Evolutionary conservation across 2,797 vertebrate species (phyloP).

Genomic region (Pampus argenteus): DNA sequence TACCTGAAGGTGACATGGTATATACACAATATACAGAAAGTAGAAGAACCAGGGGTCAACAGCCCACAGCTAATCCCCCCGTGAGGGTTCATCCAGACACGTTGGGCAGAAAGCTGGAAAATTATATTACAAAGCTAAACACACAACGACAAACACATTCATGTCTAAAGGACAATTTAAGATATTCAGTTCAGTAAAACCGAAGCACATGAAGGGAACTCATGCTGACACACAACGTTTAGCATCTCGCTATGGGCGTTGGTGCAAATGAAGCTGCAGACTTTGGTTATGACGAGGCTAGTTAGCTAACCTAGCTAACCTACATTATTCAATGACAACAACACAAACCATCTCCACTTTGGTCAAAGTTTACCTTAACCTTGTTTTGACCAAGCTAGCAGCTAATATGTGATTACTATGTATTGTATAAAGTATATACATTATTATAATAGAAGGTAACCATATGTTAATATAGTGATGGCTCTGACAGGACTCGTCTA

Average conservation of each 20-base stretch:
- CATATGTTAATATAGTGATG: too few species aligned
- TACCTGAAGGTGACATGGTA: conserved; percentile 32
- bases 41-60: background rate
- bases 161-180: conserved; percentile 5
- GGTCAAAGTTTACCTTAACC: background rate
- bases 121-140: background rate
- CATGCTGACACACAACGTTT: background rate
- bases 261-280: background rate
- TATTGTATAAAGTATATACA: too few species aligned
- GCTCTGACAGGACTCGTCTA: background rate
- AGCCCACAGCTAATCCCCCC: background rate
- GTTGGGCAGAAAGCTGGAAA: background rate
- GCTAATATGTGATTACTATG: background rate
- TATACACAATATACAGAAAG: conserved; percentile 15
- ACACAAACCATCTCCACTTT: too few species aligned
- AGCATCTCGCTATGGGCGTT: background rate
- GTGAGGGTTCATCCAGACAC: background rate
- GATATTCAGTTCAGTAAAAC: background rate
- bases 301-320: too few species aligned
- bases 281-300: background rate
- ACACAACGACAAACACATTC: conserved; percentile 10
- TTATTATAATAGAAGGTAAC: too few species aligned
- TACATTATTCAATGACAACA: too few species aligned
- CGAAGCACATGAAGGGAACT: background rate
- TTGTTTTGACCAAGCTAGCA: background rate